These are phyloP conservation scores for Sakesphorus luctuosus DNA, from an alignment of 2,113 vertebrate genomes.

Conservation along the genomic window DNA sequence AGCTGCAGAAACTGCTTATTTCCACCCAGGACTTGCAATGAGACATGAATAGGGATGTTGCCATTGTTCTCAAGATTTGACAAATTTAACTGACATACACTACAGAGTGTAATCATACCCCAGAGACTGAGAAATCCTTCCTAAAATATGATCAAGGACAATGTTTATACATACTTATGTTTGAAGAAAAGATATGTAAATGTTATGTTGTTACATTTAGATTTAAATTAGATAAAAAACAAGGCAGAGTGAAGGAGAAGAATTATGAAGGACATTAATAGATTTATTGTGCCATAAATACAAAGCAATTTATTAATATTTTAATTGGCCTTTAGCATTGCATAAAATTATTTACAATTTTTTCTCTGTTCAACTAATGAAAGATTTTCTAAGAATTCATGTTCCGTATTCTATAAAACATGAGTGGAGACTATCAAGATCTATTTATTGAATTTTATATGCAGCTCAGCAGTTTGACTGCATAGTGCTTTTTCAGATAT, in stretches of 20 bases:
- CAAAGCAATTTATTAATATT: neutral
- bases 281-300: neutral
- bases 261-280: neutral
- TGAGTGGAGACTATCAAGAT: neutral
- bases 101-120: neutral
- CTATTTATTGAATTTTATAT: neutral
- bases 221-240: neutral
- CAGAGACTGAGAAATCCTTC: constrained; percentile 22
- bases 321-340: neutral
- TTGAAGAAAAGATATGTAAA: neutral
- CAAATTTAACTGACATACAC: neutral
- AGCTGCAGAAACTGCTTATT: neutral
- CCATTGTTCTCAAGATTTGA: neutral
- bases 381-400: neutral
- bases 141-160: neutral
- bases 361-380: neutral
- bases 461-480: neutral
- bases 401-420: neutral
- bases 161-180: neutral
- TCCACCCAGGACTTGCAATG: neutral
- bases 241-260: neutral
- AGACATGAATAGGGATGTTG: neutral
- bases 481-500: neutral
- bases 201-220: neutral
- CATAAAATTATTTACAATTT: neutral